Percentiles rank a stretch among this genome's conserved stretches.
Conservation (phyloP, 2,797 vertebrate genomes). For the Xerus rutilus region DNA sequence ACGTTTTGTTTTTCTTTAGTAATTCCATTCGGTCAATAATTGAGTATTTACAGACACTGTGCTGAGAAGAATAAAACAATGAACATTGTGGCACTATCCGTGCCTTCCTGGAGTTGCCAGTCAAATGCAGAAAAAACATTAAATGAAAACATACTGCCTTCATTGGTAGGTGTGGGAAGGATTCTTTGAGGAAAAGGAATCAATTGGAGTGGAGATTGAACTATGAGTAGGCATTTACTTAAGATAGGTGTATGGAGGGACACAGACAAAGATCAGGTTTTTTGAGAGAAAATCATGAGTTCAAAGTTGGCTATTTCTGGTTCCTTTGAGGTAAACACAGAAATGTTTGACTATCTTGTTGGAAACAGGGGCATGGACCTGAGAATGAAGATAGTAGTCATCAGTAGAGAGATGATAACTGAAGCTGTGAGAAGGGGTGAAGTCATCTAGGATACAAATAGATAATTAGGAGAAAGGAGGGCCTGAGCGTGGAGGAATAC, state of each 20-base stretch:
- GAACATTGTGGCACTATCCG: background rate
- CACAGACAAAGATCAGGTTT: background rate
- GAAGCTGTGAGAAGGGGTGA: background rate
- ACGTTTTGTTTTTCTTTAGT: background rate
- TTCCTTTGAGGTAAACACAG: background rate
- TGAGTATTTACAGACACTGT: background rate
- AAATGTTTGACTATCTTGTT: background rate
- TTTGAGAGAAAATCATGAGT: background rate
- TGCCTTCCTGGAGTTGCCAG: background rate
- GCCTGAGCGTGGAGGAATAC: background rate
- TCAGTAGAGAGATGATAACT: background rate
- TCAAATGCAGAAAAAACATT: background rate
- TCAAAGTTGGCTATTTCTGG: background rate
- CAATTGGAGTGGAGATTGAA: background rate
- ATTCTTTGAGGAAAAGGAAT: background rate
- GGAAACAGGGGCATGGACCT: background rate
- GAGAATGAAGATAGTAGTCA: background rate
- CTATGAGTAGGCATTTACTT: background rate
- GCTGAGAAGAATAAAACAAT: background rate
- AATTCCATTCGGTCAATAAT: background rate
- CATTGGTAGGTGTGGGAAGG: background rate
- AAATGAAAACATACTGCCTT: background rate
- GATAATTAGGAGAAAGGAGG: background rate
- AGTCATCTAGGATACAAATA: background rate
- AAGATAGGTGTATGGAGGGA: background rate